Percentiles rank a stretch among this genome's conserved stretches.
phyloP scores from a whole-genome alignment of 2,797 vertebrate genomes.

The Pseudochirops cupreus region DNA sequence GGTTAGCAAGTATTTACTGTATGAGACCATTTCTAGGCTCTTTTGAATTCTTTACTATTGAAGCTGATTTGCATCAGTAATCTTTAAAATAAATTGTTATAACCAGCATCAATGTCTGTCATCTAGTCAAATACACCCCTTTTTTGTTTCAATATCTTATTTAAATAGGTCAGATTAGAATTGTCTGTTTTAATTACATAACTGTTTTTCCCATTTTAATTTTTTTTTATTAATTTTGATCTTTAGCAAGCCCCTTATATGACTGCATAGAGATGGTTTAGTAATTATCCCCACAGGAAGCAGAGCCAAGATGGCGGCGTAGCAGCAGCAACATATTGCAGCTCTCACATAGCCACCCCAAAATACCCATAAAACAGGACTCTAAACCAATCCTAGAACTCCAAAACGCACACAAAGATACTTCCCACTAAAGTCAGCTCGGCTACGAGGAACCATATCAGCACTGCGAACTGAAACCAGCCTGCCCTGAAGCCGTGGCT shows the following conservation, averaged over 20 bases:
- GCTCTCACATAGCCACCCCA: too few relatives aligned
- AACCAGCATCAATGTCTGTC: not conserved
- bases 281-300: not conserved
- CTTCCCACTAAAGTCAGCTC: too few relatives aligned
- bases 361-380: too few relatives aligned
- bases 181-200: not conserved
- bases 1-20: not conserved
- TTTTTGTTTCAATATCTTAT: not conserved
- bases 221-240: not conserved
- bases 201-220: not conserved
- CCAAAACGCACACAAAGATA: too few relatives aligned
- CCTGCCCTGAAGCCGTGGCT: too few relatives aligned
- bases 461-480: too few relatives aligned
- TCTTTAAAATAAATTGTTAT: not conserved
- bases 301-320: too few relatives aligned
- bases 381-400: too few relatives aligned
- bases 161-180: not conserved
- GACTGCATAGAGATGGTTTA: not conserved
- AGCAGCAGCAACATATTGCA: too few relatives aligned
- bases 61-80: not conserved
- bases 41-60: not conserved
- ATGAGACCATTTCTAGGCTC: not conserved
- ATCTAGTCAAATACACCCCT: not conserved
- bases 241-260: not conserved
- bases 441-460: too few relatives aligned